These are phyloP conservation scores for Actinemys pallida DNA, from an alignment of 2,113 vertebrate genomes.

Conservation along the genomic window DNA sequence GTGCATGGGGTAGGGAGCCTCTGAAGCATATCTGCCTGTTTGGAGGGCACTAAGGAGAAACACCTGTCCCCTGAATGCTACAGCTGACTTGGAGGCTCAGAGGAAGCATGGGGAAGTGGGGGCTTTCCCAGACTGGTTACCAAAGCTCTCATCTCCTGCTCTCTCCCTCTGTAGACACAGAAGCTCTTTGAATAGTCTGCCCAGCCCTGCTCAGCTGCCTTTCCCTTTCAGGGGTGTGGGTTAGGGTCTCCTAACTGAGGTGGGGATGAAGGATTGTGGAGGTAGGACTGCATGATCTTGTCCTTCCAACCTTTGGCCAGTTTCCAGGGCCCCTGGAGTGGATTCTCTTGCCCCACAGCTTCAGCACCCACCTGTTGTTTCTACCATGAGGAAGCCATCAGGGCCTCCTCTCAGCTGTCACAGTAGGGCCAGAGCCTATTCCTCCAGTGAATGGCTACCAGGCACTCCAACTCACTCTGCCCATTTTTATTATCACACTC, in stretches of 20 bases:
- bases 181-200: background rate
- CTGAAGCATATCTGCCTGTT: background rate
- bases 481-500: background rate
- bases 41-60: background rate
- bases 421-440: background rate
- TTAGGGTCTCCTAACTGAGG: background rate
- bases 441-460: background rate
- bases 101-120: background rate
- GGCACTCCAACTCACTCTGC: background rate
- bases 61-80: background rate
- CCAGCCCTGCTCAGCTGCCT: background rate
- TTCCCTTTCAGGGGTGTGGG: background rate
- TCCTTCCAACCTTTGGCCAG: background rate
- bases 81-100: background rate
- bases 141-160: background rate
- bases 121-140: background rate
- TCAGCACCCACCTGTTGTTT: accelerated
- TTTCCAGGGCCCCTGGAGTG: accelerated
- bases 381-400: background rate
- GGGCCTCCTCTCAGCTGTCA: background rate
- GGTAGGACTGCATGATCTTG: background rate
- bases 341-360: background rate
- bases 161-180: background rate
- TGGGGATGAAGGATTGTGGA: background rate
- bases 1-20: background rate